Base-by-base conservation (phyloP, 2,888 invertebrate species). In the Helobdella robusta region DNA sequence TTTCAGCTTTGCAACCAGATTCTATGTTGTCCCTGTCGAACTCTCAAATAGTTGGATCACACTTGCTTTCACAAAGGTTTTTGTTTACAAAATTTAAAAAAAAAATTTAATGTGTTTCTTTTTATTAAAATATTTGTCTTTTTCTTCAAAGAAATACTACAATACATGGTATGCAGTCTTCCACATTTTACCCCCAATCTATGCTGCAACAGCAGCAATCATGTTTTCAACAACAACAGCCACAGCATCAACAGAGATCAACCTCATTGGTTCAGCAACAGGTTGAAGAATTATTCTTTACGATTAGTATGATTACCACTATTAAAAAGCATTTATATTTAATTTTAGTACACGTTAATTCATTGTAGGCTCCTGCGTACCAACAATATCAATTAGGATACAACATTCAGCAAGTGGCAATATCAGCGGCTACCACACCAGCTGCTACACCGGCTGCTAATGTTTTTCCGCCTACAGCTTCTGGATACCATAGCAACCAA, bases 11-110 rank as follows among this genome's bases (percentile, higher is more conserved):
- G 52, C 8, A 35, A 5, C 30, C 28, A 18, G 30, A 50, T 3
- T 11, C 48, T 23, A 48, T 40, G 34, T 54, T 56, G 36, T 20
- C 52, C 59, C 20, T 56, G 44, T 20, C 67, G 60, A 75, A 69
- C 59, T 82, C 83, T 73, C 86, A 85, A 77, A 79, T 86, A 75
- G 82, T 84, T 59, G 84, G 83, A 68, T 85, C 85, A 0, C 85
- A 84, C 67, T 82, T 86, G 69, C 83, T 86, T 65, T 85, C 85
- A 70, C 74, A 75, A 34, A 82, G 85, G 74, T 84, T 82, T 34
- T 65, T 18, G 50, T 11, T 5, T 30, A 20, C n/a, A n/a, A n/a
- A n/a, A n/a, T n/a, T 11, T 11, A 18, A 11, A 54, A 62, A n/a
- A 28, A 23, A n/a, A n/a, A 8, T 20, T 6, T 28, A 52, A 62